phyloP scores from a whole-genome alignment of 2,888 invertebrate genomes.

The Drosophila picticornis region DNA sequence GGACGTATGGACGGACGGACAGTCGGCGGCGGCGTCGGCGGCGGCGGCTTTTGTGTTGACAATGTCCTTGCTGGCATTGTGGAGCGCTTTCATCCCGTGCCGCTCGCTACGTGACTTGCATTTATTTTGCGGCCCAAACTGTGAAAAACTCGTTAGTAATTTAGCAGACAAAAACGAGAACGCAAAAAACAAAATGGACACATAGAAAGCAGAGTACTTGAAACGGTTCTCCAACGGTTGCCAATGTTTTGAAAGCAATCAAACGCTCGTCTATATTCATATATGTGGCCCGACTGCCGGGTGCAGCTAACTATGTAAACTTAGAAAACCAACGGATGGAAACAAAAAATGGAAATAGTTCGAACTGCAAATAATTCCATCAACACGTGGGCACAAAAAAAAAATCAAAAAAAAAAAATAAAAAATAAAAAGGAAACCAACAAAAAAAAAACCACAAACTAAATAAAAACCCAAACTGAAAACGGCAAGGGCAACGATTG shows the following conservation, averaged over 20 bases:
- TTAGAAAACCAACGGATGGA: constrained; percentile 45
- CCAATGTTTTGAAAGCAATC: constrained; percentile 70
- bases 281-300: constrained; percentile 29
- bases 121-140: constrained; percentile 67
- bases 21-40: constrained; percentile 34
- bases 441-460: constrained; percentile 38
- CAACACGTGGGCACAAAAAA: constrained; percentile 53
- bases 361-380: constrained; percentile 82
- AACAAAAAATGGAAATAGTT: constrained; percentile 17
- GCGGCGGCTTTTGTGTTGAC: constrained; percentile 71
- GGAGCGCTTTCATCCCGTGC: constrained; percentile 57
- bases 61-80: constrained; percentile 76
- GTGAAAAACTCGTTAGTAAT: constrained; percentile 78
- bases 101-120: constrained; percentile 74
- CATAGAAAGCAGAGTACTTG: neutral
- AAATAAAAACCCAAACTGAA: constrained; percentile 47
- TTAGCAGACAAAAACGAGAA: constrained; percentile 54
- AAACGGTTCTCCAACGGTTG: constrained; percentile 4
- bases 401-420: neutral
- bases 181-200: neutral
- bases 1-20: constrained; percentile 7
- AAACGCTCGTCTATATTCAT: constrained; percentile 77
- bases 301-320: constrained; percentile 46
- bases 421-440: neutral
- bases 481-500: constrained; percentile 74